Evolutionary conservation across 2,888 invertebrate genomes (phyloP).

Genomic region (Noctua comes): DNA sequence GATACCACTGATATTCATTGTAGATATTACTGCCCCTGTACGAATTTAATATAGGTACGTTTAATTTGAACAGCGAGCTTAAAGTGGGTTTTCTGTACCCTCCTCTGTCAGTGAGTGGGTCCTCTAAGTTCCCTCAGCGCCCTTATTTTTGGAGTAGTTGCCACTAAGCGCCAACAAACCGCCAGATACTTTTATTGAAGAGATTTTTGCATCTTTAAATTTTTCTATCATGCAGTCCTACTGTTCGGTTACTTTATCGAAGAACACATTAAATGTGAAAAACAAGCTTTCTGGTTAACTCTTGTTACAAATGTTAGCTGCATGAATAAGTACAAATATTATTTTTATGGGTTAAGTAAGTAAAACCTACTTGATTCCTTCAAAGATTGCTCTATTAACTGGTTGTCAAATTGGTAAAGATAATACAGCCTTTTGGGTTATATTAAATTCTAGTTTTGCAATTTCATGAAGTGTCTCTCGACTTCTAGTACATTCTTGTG

Average conservation of each 20-base stretch:
- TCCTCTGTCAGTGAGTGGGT: not conserved
- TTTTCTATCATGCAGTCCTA: not conserved
- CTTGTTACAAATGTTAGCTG: not conserved
- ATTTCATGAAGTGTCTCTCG: constrained; percentile 4
- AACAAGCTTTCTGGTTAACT: not conserved
- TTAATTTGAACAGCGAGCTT: not conserved
- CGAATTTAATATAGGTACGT: not conserved
- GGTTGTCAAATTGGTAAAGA: not conserved
- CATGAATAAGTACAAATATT: not conserved
- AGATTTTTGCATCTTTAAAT: constrained; percentile 1
- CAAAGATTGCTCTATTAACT: not conserved
- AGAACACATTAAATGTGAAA: not conserved
- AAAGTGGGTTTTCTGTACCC: not conserved
- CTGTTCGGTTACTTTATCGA: not conserved
- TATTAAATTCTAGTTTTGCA: constrained; percentile 7
- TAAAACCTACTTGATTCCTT: not conserved
- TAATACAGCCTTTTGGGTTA: not conserved
- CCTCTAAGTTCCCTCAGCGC: not conserved
- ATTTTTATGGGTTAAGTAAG: not conserved
- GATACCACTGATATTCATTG: too few species aligned
- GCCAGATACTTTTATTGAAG: not conserved
- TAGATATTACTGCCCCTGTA: too few species aligned
- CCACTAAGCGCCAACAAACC: not conserved
- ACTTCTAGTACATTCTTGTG: not conserved
- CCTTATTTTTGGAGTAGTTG: not conserved